A percentile compares a stretch with the other conserved stretches of the same genome.
Conservation (phyloP, 2,888 invertebrate genomes). For the Netelia melanura region DNA sequence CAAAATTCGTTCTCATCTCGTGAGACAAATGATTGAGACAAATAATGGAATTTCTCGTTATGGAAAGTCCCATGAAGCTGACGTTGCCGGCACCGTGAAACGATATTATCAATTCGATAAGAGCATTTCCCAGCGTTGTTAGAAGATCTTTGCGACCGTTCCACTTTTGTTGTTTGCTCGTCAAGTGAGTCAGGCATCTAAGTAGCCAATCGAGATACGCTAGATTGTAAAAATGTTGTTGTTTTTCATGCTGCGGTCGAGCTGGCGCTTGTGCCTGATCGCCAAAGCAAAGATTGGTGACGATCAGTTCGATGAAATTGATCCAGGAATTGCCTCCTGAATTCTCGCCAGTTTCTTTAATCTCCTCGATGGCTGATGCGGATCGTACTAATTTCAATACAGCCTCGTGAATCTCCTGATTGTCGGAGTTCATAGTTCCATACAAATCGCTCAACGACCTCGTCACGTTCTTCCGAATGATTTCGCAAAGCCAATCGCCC, state of each 20-base stretch:
- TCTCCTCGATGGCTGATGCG: slow-evolving; percentile 72
- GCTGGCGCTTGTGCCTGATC: slow-evolving; percentile 79
- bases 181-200: slow-evolving; percentile 85
- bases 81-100: slow-evolving; percentile 86
- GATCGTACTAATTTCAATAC: slow-evolving; percentile 79
- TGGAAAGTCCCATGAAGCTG: slow-evolving; percentile 87
- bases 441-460: slow-evolving; percentile 79
- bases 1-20: slow-evolving; percentile 84
- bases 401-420: slow-evolving; percentile 80
- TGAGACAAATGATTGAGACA: slow-evolving; percentile 86
- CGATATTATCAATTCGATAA: slow-evolving; percentile 86
- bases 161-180: slow-evolving; percentile 85
- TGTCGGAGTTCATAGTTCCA: slow-evolving; percentile 75
- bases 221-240: slow-evolving; percentile 86
- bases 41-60: slow-evolving; percentile 86
- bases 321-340: slow-evolving; percentile 82
- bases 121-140: slow-evolving; percentile 83
- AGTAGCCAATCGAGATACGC: slow-evolving; percentile 86
- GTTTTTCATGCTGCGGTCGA: slow-evolving; percentile 42
- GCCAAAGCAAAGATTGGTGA: slow-evolving; percentile 85
- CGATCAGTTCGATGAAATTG: slow-evolving; percentile 84
- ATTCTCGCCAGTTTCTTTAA: slow-evolving; percentile 49
- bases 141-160: slow-evolving; percentile 82
- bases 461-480: slow-evolving; percentile 79
- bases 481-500: slow-evolving; percentile 76